Evolutionary conservation across 2,113 vertebrate species (phyloP).

Genomic region (Platysternon megacephalum): DNA sequence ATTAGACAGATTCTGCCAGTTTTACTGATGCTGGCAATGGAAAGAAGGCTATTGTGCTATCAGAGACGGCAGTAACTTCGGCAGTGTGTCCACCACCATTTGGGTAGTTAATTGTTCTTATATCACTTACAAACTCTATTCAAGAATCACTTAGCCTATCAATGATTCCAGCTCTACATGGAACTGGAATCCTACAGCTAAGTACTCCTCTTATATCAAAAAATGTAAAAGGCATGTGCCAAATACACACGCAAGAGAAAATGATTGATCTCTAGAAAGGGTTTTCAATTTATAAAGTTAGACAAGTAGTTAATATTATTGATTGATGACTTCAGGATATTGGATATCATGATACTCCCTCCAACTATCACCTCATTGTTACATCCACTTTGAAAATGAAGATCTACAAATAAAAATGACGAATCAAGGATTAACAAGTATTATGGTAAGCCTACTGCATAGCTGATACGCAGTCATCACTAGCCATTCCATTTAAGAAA

Average conservation of each 20-base stretch:
- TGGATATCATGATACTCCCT: conserved; percentile 21
- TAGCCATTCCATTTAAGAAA: accelerated
- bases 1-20: conserved; percentile 15
- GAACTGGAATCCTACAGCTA: neutral
- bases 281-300: neutral
- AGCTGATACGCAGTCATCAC: neutral
- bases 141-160: neutral
- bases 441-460: neutral
- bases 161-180: neutral
- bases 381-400: conserved; percentile 8
- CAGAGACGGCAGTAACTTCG: neutral
- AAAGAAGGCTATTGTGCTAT: neutral
- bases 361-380: neutral
- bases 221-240: neutral
- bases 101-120: neutral
- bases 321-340: conserved; percentile 39
- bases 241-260: conserved; percentile 1
- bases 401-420: conserved; percentile 3
- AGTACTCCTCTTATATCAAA: neutral
- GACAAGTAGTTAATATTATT: neutral
- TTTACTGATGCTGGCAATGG: neutral
- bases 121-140: neutral
- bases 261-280: conserved; percentile 20
- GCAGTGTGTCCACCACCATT: neutral
- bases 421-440: neutral